Percentiles rank a stretch among this genome's conserved stretches.
Conservation (phyloP, 2,113 vertebrate genomes). For the Tragelaphus imberbis region DNA sequence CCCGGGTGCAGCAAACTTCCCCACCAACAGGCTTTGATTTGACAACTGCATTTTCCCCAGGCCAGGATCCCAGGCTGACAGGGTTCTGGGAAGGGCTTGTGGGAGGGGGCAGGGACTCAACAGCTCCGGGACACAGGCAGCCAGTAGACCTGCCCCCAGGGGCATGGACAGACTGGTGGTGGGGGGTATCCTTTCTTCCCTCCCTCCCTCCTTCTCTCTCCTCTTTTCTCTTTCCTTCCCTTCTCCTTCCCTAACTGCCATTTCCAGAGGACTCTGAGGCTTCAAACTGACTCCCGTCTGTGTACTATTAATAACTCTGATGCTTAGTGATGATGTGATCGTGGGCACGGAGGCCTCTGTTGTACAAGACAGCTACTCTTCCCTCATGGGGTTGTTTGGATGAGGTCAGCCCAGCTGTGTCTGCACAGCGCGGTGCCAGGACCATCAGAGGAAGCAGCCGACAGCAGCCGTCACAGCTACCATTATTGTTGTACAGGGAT, state of each 20-base stretch:
- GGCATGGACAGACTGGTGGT: neutral
- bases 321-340: neutral
- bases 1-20: neutral
- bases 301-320: neutral
- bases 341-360: neutral
- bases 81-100: neutral
- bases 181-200: fast-evolving
- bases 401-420: neutral
- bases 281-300: neutral
- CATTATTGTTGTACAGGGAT: too few relatives aligned
- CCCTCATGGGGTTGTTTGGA: neutral
- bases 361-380: neutral
- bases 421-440: neutral
- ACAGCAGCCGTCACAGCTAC: neutral
- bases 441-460: neutral
- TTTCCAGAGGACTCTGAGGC: neutral
- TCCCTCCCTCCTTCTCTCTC: neutral
- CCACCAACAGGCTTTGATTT: neutral
- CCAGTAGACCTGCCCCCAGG: neutral
- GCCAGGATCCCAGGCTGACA: neutral
- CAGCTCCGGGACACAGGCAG: neutral
- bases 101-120: neutral
- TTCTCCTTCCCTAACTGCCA: neutral
- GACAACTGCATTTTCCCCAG: neutral
- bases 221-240: too few relatives aligned